Percentiles rank a stretch among this genome's conserved stretches.
These are phyloP conservation scores for Emydura subglobosa DNA, from an alignment of 2,113 vertebrate species.

Conservation along the genomic window DNA sequence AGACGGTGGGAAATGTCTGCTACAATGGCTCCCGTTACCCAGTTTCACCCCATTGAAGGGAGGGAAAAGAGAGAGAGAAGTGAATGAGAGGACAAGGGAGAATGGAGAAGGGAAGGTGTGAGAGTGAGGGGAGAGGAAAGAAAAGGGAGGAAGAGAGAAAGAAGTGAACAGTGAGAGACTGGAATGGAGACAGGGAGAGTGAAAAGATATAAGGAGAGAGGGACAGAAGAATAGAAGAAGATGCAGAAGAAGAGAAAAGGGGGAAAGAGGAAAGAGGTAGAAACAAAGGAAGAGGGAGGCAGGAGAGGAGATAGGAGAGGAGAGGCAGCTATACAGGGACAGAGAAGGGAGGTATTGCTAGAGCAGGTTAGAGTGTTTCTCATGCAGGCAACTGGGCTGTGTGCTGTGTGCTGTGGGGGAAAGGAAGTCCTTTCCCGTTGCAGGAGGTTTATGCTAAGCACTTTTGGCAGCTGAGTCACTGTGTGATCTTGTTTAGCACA, in stretches of 20 bases:
- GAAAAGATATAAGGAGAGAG: neutral
- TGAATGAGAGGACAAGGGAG: neutral
- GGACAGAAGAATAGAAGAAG: neutral
- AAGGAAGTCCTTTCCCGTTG: neutral
- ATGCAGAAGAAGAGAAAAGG: neutral
- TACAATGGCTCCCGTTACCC: no score
- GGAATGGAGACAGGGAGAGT: neutral
- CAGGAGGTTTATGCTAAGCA: neutral
- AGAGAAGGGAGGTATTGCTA: neutral
- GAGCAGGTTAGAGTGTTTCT: neutral
- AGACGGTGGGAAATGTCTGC: no score
- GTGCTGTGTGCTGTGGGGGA: no score
- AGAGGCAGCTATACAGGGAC: neutral
- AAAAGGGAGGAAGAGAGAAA: neutral
- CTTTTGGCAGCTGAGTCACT: neutral
- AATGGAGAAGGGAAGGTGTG: neutral
- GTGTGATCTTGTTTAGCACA: neutral
- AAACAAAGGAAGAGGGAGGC: neutral
- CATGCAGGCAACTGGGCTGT: neutral
- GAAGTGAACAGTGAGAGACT: neutral
- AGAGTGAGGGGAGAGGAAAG: neutral
- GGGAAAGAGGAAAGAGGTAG: no score
- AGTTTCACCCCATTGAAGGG: no score
- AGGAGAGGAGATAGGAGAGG: neutral
- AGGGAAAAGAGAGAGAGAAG: neutral